Base-by-base conservation (phyloP, 2,888 invertebrate genomes). In the Schrankia costaestrigalis region DNA sequence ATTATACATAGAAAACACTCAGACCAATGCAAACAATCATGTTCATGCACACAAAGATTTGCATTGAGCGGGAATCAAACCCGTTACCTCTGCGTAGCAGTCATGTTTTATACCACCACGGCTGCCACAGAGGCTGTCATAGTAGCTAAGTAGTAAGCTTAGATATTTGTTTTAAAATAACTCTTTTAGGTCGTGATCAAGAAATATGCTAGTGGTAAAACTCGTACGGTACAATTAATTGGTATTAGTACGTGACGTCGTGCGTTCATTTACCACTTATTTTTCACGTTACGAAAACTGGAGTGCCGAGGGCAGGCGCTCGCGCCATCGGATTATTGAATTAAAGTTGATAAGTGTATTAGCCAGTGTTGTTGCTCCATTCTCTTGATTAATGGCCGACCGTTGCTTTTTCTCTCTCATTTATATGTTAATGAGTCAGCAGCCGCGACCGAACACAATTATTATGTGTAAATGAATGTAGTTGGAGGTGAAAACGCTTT, bases 301-400 rank as follows among this genome's bases (percentile, higher is more conserved):
- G 62, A 56, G 71, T 78, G 73, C 67, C 61, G 61, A 55, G 65
- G 64, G 66, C 66, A 66, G 57, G 71, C 75, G 72, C 73, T 56
- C 60, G 76, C 75, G 67, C 61, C 61, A 68, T 34, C 35, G 45
- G 71, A 74, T 83, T 85, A 86, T 87, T 85, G 84, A 86, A 86
- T 88, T 87, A 83, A 85, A 84, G 71, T 84, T 83, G 84, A 84
- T 87, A 87, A 87, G 82, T 84, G 79, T 84, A 84, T 87, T 84
- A 87, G 83, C 78, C 75, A 65, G 71, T 78, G 79, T 78, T 85
- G 81, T 83, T 81, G 77, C 78, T 77, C 78, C 81, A 78, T 80
- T 83, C 81, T 68, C 72, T 70, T 82, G 82, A 85, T 83, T 83
- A 86, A 85, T 78, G 78, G 76, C 44, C 65, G 71, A 67, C 77